Evolutionary conservation across 1,140 invertebrate species (phyloP).

Genomic region (Ridgeia piscesae): DNA sequence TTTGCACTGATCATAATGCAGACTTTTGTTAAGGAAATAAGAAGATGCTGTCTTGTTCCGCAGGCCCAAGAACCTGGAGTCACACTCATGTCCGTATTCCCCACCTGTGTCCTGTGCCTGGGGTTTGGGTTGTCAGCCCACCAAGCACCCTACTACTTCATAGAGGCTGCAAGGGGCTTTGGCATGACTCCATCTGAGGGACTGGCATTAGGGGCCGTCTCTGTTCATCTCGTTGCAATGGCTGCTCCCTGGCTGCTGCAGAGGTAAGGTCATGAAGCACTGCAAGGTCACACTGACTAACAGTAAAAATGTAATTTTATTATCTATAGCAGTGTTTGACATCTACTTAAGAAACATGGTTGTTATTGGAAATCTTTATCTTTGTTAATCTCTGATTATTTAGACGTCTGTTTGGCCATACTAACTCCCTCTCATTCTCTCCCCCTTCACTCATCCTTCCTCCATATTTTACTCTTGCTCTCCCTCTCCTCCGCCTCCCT

Average conservation of each 20-base stretch:
- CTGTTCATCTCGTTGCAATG: conserved; percentile 47
- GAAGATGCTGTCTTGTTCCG: not conserved
- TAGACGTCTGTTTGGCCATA: not conserved
- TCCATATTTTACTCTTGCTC: not conserved
- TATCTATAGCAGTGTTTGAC: no score
- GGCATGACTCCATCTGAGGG: conserved; percentile 45
- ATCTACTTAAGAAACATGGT: no score
- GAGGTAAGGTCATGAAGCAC: conserved; percentile 35
- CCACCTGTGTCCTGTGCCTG: conserved; percentile 2
- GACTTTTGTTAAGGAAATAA: not conserved
- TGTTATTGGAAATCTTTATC: not conserved
- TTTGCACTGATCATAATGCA: conserved; percentile 1
- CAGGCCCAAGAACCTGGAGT: not conserved
- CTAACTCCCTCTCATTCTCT: no score
- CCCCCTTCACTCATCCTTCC: no score
- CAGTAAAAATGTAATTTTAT: no score
- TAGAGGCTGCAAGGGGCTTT: conserved; percentile 39
- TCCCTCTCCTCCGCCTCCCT: not conserved
- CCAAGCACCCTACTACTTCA: conserved; percentile 43
- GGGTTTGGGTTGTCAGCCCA: conserved; percentile 44
- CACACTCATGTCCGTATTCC: conserved; percentile 11
- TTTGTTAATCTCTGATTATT: not conserved
- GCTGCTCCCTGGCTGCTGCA: conserved; percentile 47
- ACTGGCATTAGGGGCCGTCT: conserved; percentile 46
- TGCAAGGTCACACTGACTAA: not conserved